Evolutionary conservation across 2,888 invertebrate genomes (phyloP), one percentile per base, ranked within the genome.

Genomic region (Coleophora flavipennella): DNA sequence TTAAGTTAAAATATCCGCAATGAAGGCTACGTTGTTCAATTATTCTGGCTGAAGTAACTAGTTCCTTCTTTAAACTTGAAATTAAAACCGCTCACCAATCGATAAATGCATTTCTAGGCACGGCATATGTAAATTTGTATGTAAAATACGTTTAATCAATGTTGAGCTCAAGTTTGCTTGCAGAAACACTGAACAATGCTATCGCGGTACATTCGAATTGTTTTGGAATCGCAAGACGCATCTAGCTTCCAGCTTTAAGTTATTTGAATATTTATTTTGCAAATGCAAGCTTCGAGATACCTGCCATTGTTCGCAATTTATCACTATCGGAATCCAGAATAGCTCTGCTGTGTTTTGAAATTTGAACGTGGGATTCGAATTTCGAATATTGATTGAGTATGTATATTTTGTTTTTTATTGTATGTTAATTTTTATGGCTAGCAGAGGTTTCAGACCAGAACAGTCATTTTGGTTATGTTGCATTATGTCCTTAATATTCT

Each of bases 141-240:
- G 68, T 71, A 77, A 78, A n/a, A 78, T 75, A 67, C 62, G 65
- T 59, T 75, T 80, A 83, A 81, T 83, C 81, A 78, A 76, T 73
- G 75, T 72, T 59, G 67, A 63, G 59, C 58, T 58, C 63, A 58
- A 57, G 60, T 53, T 47, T 56, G 53, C 57, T 51, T 32, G 39
- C 33, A 57, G 61, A 56, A 53, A 52, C 62, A 62, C 62, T 49
- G 48, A 73, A 79, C 80, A 80, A 80, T 79, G 71, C 64, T 79
- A 80, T 80, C 80, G 63, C 68, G 55, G 43, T 53, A 62, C 64
- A 81, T 81, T 80, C 72, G 77, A 80, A 78, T 76, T 68, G 59
- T 47, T n/a, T n/a, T 57, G 62, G 79, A 80, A 80, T 80, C 58
- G 53, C 46, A 48, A 57, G 58, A 64, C 62, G 63, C 63, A 80